Percentiles rank a stretch among this genome's conserved stretches.
These are phyloP conservation scores for Paradoxurus hermaphroditus DNA, from an alignment of 2,113 vertebrate species.

Conservation along the genomic window DNA sequence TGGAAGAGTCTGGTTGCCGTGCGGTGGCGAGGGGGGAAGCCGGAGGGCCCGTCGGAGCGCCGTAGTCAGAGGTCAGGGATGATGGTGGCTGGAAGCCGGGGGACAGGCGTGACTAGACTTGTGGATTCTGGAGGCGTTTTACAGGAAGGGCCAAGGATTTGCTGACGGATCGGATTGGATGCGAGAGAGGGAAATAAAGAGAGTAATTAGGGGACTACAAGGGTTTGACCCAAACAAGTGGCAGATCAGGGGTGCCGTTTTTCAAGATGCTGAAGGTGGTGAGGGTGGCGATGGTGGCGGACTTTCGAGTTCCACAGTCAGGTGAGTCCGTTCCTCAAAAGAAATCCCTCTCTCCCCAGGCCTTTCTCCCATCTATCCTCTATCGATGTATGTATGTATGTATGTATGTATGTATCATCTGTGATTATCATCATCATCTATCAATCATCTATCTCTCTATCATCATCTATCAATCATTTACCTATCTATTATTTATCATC, in stretches of 20 bases:
- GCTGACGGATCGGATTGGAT: background rate
- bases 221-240: background rate
- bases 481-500: no score
- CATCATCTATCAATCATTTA: no score
- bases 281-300: no score
- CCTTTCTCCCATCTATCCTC: background rate
- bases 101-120: background rate
- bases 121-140: background rate
- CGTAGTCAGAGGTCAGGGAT: background rate
- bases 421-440: background rate
- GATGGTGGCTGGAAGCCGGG: no score
- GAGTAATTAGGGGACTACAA: background rate
- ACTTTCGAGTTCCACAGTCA: background rate
- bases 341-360: background rate
- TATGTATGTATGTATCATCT: no score
- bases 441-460: no score
- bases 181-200: background rate
- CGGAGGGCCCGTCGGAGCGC: rapidly evolving
- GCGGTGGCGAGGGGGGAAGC: background rate
- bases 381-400: no score
- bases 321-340: background rate
- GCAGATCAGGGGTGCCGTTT: background rate
- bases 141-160: background rate
- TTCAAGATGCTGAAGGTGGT: background rate
- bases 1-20: background rate